These are phyloP conservation scores for Tachuris rubrigastra DNA, from an alignment of 2,113 vertebrate species.

Conservation along the genomic window DNA sequence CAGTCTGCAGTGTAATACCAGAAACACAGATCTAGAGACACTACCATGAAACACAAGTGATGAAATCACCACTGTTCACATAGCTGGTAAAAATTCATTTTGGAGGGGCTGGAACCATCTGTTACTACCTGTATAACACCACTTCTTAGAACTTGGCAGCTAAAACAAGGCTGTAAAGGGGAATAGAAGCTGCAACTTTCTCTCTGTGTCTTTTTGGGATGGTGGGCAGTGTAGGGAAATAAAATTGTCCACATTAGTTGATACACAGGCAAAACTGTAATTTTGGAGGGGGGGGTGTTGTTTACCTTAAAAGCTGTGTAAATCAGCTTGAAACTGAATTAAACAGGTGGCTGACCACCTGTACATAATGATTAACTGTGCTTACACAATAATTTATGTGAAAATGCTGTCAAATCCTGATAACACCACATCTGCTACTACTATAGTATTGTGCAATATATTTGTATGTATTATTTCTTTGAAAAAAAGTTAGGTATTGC, in stretches of 20 bases:
- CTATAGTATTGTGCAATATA: slow-evolving; percentile 2
- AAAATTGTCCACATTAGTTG: slow-evolving; percentile 13
- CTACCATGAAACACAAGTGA: neutral
- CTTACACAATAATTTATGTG: slow-evolving; percentile 70
- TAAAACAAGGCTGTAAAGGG: neutral
- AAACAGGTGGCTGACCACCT: slow-evolving; percentile 72
- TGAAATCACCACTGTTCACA: neutral
- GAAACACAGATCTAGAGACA: neutral
- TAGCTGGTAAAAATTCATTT: neutral
- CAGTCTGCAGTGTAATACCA: neutral
- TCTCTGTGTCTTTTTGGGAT: neutral
- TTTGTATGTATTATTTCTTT: neutral
- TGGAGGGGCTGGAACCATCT: neutral
- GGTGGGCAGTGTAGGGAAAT: slow-evolving; percentile 1
- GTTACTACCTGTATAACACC: neutral
- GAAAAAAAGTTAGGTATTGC: neutral
- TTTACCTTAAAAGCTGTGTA: slow-evolving; percentile 64
- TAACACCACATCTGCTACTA: slow-evolving; percentile 68
- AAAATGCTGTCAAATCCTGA: slow-evolving; percentile 65
- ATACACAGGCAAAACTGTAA: slow-evolving; percentile 42
- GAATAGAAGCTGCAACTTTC: neutral
- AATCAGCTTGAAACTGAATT: slow-evolving; percentile 71
- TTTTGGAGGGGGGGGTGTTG: neutral
- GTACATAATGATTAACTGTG: slow-evolving; percentile 72
- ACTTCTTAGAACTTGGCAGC: neutral